Evolutionary conservation across 2,888 invertebrate species (phyloP).

Genomic region (Diarsia brunnea): DNA sequence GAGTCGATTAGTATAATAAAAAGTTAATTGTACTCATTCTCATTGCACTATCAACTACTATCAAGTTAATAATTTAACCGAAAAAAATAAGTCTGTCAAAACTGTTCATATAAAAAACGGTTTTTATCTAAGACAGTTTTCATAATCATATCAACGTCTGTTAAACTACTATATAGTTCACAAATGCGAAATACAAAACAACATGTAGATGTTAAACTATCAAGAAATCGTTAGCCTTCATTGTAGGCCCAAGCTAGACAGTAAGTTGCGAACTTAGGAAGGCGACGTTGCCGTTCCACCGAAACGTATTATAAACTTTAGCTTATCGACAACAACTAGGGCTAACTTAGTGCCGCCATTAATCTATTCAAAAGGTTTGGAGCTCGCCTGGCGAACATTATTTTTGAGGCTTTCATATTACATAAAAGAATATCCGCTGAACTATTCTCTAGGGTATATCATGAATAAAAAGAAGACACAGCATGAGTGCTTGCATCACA

Average conservation of each 20-base stretch:
- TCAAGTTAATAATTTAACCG: no score
- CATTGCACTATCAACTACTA: no score
- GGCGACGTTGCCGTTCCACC: not conserved
- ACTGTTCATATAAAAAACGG: no score
- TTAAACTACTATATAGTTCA: not conserved
- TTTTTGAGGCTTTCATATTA: not conserved
- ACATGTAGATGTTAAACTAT: not conserved
- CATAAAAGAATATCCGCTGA: not conserved
- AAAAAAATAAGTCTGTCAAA: no score
- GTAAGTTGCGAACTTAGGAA: not conserved
- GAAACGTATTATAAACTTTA: not conserved
- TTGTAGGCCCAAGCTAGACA: not conserved
- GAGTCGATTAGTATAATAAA: not conserved
- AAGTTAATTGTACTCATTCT: not conserved
- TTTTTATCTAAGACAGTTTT: no score
- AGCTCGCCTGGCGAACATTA: not conserved
- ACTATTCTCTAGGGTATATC: conserved; percentile 6
- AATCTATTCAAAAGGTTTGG: not conserved
- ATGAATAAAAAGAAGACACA: not conserved
- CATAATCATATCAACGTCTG: not conserved
- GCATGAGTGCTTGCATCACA: not conserved
- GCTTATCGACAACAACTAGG: not conserved
- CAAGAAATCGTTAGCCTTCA: not conserved
- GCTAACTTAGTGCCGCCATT: not conserved
- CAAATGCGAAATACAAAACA: not conserved